Conservation (phyloP, 2,888 invertebrate species). For the Trichopoda pennipes region DNA sequence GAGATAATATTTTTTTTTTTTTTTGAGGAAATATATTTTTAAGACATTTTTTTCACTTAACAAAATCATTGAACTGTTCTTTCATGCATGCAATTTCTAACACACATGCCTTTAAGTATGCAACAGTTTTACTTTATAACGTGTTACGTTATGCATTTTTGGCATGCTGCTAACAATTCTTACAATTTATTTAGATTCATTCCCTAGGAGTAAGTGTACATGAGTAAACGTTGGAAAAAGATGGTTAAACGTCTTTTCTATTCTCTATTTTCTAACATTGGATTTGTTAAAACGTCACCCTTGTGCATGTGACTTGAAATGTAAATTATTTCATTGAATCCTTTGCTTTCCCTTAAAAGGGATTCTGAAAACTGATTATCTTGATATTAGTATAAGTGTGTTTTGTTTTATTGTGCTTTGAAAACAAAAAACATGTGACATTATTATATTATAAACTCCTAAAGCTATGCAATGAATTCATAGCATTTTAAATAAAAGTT, state of each 20-base stretch:
- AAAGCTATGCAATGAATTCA: conserved; percentile 33
- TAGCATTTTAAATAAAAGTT: background rate
- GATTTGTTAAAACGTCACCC: conserved; percentile 20
- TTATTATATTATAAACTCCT: conserved; percentile 8
- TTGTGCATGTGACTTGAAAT: conserved; percentile 14
- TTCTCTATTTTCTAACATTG: background rate
- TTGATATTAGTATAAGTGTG: too few species aligned
- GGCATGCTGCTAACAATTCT: background rate
- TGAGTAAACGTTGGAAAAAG: background rate
- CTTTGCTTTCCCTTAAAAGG: background rate
- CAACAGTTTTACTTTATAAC: conserved; percentile 37
- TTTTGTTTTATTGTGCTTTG: too few species aligned
- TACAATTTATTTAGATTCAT: conserved; percentile 8
- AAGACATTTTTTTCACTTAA: conserved; percentile 11
- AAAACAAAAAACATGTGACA: background rate
- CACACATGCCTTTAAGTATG: conserved; percentile 49
- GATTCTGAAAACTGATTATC: background rate
- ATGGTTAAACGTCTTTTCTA: background rate
- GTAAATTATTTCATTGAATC: conserved; percentile 31
- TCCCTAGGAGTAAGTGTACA: conserved; percentile 11
- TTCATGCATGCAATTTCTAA: conserved; percentile 19
- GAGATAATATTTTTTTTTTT: background rate
- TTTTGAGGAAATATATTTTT: background rate
- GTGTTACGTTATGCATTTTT: background rate
- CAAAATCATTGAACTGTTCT: conserved; percentile 37